phyloP scores from a whole-genome alignment of 2,113 vertebrate genomes.

The Henicopernis longicauda region DNA sequence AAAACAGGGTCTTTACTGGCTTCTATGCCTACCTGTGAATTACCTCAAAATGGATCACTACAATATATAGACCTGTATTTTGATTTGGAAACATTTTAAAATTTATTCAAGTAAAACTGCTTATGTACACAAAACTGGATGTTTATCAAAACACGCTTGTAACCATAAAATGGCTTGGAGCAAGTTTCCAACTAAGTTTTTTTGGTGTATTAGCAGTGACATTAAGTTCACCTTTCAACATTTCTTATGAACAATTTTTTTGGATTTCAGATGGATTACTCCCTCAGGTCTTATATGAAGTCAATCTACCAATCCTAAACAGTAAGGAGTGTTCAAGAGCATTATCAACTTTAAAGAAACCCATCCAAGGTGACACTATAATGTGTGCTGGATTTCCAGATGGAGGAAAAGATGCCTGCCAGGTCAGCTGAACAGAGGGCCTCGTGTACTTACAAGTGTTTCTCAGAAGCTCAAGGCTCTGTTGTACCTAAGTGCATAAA shows the following conservation, averaged over 20 bases:
- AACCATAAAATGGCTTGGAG: background rate
- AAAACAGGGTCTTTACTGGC: background rate
- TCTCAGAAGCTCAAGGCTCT: background rate
- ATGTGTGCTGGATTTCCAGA: conserved; percentile 84
- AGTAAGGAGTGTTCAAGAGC: conserved; percentile 70
- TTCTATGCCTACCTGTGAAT: background rate
- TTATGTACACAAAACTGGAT: background rate
- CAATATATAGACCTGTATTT: background rate
- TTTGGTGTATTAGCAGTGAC: background rate
- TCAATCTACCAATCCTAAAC: conserved; percentile 78
- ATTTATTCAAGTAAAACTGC: background rate
- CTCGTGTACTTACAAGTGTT: background rate
- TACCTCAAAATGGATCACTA: background rate
- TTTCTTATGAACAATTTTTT: background rate
- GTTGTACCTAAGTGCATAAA: background rate
- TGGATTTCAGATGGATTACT: conserved; percentile 73
- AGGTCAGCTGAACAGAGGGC: conserved; percentile 66
- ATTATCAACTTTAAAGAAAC: conserved; percentile 71
- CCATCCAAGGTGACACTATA: conserved; percentile 64
- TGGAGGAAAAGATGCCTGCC: conserved; percentile 85
- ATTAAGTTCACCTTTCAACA: background rate
- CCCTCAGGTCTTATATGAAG: conserved; percentile 76
- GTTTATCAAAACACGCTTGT: background rate
- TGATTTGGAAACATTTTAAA: background rate
- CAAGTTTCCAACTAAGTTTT: background rate